phyloP scores from a whole-genome alignment of 1,140 invertebrate species.

The Protaetia brevitarsis region DNA sequence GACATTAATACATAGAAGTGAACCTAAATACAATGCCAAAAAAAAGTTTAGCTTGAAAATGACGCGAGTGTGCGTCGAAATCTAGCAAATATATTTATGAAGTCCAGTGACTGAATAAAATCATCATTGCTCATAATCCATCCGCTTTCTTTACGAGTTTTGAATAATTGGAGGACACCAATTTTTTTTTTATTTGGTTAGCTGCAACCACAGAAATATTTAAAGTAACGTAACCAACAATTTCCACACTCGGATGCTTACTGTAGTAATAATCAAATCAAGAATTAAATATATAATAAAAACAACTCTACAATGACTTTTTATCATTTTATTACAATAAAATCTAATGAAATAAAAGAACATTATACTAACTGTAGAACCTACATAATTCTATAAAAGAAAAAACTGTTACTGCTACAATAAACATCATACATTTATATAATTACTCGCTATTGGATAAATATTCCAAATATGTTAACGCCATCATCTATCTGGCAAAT shows the following conservation, averaged over 20 bases:
- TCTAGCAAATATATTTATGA: too few relatives aligned
- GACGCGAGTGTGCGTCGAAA: too few relatives aligned
- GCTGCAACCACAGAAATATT: not conserved
- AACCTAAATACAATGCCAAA: too few relatives aligned
- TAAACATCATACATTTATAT: slow-evolving; percentile 17
- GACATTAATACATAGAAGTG: too few relatives aligned
- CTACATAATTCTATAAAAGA: slow-evolving; percentile 6
- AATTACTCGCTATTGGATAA: slow-evolving; percentile 10
- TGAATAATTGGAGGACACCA: too few relatives aligned
- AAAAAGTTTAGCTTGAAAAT: too few relatives aligned
- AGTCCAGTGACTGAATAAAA: too few relatives aligned
- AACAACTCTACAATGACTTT: slow-evolving; percentile 2
- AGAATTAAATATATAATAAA: not conserved
- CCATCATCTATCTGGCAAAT: not conserved
- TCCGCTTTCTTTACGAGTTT: too few relatives aligned
- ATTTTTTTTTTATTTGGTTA: too few relatives aligned
- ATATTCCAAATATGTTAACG: not conserved
- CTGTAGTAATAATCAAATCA: slow-evolving; percentile 17
- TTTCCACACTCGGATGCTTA: not conserved
- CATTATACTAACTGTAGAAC: slow-evolving; percentile 1
- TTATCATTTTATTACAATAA: slow-evolving; percentile 1
- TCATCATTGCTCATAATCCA: too few relatives aligned
- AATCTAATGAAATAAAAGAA: slow-evolving; percentile 14
- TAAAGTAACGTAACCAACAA: not conserved
- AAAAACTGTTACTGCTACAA: slow-evolving; percentile 8